These are phyloP conservation scores for Campylomormyrus tamandua DNA, from an alignment of 2,113 vertebrate species.

Conservation along the genomic window DNA sequence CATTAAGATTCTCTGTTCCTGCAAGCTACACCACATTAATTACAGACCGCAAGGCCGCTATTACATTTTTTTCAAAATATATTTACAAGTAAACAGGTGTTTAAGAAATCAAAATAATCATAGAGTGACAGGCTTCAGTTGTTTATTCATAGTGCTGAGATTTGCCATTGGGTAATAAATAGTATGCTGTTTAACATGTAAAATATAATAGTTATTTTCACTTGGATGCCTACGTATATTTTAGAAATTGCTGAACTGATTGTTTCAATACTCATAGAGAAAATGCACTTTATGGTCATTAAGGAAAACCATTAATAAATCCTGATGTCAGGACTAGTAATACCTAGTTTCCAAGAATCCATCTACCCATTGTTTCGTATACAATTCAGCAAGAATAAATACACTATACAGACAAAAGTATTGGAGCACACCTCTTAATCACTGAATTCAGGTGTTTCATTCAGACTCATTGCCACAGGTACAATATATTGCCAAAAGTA, in stretches of 20 bases:
- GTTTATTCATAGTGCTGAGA: constrained; percentile 26
- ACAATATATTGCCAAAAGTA: too few relatives aligned
- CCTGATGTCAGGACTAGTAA: background rate
- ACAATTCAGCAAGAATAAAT: background rate
- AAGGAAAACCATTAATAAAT: background rate
- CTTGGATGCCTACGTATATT: background rate
- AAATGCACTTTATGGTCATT: background rate
- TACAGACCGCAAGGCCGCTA: constrained; percentile 46
- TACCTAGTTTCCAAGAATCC: background rate
- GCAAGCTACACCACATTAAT: constrained; percentile 61
- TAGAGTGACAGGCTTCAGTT: constrained; percentile 39
- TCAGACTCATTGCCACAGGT: background rate
- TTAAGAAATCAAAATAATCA: constrained; percentile 45
- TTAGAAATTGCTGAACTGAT: background rate
- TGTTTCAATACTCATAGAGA: background rate
- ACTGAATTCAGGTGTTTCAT: background rate
- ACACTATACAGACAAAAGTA: background rate
- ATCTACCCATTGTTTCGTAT: background rate
- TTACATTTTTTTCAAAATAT: constrained; percentile 41
- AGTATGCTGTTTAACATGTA: background rate
- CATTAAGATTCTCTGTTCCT: constrained; percentile 49
- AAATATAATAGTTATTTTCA: background rate
- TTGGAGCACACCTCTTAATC: background rate
- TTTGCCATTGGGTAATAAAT: constrained; percentile 6
- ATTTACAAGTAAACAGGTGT: constrained; percentile 44